phyloP scores from a whole-genome alignment of 2,888 invertebrate genomes.

The Rhagonycha lutea region DNA sequence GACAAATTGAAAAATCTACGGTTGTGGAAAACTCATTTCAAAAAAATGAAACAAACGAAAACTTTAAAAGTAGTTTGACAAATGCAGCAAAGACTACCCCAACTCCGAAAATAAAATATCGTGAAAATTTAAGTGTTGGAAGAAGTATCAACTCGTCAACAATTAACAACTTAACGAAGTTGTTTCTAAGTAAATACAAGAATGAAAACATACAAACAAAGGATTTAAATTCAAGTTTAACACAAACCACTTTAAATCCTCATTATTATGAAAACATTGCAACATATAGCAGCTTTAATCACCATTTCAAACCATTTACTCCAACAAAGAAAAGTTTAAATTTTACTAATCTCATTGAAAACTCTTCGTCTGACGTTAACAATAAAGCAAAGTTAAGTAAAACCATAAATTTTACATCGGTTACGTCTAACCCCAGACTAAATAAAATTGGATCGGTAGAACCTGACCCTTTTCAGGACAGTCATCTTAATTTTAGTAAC shows the following conservation, averaged over 20 bases:
- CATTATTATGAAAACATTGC: background rate
- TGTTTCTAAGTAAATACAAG: background rate
- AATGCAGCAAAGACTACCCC: background rate
- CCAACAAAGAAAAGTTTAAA: background rate
- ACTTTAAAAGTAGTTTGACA: background rate
- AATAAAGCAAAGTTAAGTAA: background rate
- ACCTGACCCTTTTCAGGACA: background rate
- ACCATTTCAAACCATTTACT: background rate
- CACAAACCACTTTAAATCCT: slow-evolving; percentile 2
- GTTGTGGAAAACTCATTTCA: background rate
- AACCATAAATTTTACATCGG: background rate
- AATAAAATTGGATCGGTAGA: background rate
- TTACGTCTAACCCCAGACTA: background rate
- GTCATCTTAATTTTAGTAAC: background rate
- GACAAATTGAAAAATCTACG: background rate
- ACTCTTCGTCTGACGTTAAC: background rate
- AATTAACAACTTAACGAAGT: background rate
- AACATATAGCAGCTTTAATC: background rate
- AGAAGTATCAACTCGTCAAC: background rate
- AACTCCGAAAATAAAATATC: background rate
- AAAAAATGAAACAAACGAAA: background rate
- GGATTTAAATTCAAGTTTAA: background rate
- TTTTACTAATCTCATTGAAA: background rate
- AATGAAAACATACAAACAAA: background rate
- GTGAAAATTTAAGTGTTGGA: background rate